Conservation (phyloP, 2,113 vertebrate genomes). For the Bombycilla garrulus region DNA sequence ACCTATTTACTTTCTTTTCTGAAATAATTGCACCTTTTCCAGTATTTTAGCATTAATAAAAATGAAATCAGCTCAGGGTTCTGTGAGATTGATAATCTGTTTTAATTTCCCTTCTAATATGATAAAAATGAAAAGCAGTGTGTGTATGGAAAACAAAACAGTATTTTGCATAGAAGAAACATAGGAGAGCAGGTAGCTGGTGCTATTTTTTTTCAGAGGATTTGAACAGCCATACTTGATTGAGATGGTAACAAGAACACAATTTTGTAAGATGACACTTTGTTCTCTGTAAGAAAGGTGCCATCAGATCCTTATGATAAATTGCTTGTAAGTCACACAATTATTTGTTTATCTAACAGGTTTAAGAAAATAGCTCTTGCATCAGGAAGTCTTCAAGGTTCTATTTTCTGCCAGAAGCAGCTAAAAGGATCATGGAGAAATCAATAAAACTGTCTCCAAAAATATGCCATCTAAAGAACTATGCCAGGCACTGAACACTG, state of each 20-base stretch:
- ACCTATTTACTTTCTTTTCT: neutral
- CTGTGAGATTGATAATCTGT: neutral
- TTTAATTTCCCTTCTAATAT: neutral
- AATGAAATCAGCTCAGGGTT: neutral
- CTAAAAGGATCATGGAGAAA: neutral
- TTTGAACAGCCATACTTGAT: neutral
- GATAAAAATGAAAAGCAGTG: neutral
- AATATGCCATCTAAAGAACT: neutral
- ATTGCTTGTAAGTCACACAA: neutral
- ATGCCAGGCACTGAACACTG: neutral
- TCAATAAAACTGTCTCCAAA: neutral
- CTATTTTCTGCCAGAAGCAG: neutral
- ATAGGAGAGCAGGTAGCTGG: neutral
- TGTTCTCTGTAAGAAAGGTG: neutral
- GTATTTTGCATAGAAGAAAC: neutral
- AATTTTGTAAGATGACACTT: neutral
- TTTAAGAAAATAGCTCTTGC: neutral
- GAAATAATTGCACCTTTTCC: neutral
- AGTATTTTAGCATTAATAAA: neutral
- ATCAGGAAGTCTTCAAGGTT: neutral
- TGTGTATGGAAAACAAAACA: neutral
- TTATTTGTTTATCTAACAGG: neutral
- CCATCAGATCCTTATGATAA: neutral
- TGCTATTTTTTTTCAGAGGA: neutral
- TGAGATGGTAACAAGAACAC: neutral